Evolutionary conservation across 2,113 vertebrate genomes (phyloP).

Genomic region (Reinhardtius hippoglossoides): DNA sequence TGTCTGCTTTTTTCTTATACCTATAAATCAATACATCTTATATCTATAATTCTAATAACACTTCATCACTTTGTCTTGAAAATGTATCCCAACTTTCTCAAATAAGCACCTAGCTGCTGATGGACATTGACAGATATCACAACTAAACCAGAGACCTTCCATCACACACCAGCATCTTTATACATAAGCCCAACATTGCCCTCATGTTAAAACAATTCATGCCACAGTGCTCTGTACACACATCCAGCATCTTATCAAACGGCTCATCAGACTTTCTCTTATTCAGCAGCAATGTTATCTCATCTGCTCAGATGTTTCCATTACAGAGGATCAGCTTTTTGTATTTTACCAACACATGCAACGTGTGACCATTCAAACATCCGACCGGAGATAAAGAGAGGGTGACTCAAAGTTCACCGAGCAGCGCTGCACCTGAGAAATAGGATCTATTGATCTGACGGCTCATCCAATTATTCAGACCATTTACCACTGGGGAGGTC

Average conservation of each 20-base stretch:
- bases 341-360: constrained; percentile 27
- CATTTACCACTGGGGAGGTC: constrained; percentile 2
- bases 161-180: background rate
- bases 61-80: background rate
- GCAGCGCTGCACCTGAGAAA: constrained; percentile 32
- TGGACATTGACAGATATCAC: background rate
- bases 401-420: constrained; percentile 55
- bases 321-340: constrained; percentile 41
- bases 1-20: no score
- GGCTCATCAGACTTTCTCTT: constrained; percentile 7
- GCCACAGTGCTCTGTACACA: background rate
- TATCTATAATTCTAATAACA: no score
- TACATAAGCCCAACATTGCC: background rate
- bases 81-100: background rate
- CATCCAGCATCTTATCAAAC: constrained; percentile 15
- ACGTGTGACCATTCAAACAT: constrained; percentile 5
- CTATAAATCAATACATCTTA: no score
- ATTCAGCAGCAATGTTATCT: constrained; percentile 37
- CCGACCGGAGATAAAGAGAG: background rate
- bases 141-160: background rate
- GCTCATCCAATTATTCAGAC: constrained; percentile 39
- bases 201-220: constrained; percentile 1
- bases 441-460: constrained; percentile 54
- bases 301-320: constrained; percentile 52
- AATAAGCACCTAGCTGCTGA: background rate